Evolutionary conservation across 1,140 invertebrate genomes (phyloP).

Genomic region (Ceratosolen fusciceps): DNA sequence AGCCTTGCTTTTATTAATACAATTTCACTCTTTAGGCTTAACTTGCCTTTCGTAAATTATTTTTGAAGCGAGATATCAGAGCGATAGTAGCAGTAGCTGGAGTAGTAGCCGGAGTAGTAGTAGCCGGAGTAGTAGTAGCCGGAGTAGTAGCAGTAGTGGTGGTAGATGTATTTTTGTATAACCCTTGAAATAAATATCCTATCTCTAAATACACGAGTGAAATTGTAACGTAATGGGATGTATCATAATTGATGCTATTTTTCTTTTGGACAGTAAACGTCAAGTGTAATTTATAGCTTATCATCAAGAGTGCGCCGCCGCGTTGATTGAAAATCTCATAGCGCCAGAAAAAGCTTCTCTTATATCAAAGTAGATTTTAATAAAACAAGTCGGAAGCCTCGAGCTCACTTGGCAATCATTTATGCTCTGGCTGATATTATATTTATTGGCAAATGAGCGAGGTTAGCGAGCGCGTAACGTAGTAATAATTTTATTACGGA

Average conservation of each 20-base stretch:
- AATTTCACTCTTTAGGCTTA: not conserved
- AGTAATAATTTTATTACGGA: no score
- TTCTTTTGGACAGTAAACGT: not conserved
- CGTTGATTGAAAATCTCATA: not conserved
- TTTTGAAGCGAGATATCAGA: not conserved
- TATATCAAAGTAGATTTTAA: not conserved
- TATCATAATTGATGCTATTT: not conserved
- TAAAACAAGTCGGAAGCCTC: no score
- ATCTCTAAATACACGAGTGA: not conserved
- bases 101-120: no score
- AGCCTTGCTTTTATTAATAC: not conserved
- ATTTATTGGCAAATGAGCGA: no score
- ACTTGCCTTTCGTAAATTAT: not conserved
- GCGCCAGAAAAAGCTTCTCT: not conserved
- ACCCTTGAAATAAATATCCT: not conserved
- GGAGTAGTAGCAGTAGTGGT: no score
- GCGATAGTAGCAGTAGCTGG: no score
- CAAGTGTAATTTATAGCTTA: not conserved
- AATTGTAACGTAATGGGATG: not conserved
- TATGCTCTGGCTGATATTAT: no score
- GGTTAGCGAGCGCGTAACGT: no score
- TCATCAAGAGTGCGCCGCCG: not conserved
- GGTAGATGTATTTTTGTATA: not conserved
- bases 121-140: no score
- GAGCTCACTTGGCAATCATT: no score